Percentiles rank a stretch among this genome's conserved stretches.
These are phyloP conservation scores for Pilophorus perplexus DNA, from an alignment of 2,888 invertebrate genomes.

Conservation along the genomic window DNA sequence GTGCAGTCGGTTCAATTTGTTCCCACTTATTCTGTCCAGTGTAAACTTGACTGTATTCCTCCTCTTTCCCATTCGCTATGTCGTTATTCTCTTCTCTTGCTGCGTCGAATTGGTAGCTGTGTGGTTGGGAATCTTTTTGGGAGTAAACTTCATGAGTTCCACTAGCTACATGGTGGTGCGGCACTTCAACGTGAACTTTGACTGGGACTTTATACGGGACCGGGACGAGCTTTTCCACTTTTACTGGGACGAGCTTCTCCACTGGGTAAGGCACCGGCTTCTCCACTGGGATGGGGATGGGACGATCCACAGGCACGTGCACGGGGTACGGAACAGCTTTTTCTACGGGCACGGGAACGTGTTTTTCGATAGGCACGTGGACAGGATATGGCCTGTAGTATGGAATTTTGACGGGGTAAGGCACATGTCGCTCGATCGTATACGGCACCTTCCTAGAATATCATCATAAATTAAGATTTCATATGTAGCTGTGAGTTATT, in stretches of 20 bases:
- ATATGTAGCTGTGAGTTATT: too few species aligned
- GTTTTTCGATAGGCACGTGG: conserved; percentile 30
- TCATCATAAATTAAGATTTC: too few species aligned
- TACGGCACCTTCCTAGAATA: conserved; percentile 13
- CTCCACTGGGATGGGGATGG: conserved; percentile 61
- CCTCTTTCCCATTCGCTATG: too few species aligned
- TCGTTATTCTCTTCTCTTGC: too few species aligned
- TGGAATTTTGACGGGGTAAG: conserved; percentile 12
- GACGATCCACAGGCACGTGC: neutral
- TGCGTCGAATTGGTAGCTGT: too few species aligned
- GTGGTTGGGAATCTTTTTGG: too few species aligned
- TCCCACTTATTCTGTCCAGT: too few species aligned
- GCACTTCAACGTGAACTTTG: conserved; percentile 37
- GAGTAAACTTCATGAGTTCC: too few species aligned
- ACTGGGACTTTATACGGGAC: conserved; percentile 31
- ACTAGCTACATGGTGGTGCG: too few species aligned
- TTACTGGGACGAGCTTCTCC: conserved; percentile 30
- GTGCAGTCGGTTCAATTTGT: too few species aligned
- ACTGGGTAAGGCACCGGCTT: conserved; percentile 3
- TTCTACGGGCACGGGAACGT: conserved; percentile 31
- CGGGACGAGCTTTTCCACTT: conserved; percentile 30
- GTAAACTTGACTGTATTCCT: too few species aligned
- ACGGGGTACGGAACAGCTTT: conserved; percentile 27
- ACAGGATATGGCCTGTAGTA: conserved; percentile 18
- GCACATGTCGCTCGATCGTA: conserved; percentile 64